phyloP scores from a whole-genome alignment of 2,797 vertebrate species.

The Vultur gryphus region DNA sequence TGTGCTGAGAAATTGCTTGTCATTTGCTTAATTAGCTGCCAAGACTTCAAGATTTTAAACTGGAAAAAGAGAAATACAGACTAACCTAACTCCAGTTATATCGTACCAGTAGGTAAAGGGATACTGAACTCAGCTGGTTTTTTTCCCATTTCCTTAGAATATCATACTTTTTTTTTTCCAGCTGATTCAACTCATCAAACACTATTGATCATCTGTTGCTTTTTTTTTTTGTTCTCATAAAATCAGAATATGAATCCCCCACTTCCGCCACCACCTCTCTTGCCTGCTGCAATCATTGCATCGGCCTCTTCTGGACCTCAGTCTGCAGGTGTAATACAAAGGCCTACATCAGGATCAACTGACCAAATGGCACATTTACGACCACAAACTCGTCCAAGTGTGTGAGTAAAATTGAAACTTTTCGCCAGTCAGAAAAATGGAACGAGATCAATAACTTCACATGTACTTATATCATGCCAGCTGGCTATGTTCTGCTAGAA shows the following conservation, averaged over 20 bases:
- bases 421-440: background rate
- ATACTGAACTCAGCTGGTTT: background rate
- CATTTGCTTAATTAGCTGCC: constrained; percentile 23
- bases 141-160: background rate
- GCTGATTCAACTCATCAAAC: background rate
- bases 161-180: background rate
- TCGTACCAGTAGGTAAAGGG: background rate
- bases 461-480: background rate
- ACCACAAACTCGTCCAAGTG: constrained; percentile 87
- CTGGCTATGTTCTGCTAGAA: background rate
- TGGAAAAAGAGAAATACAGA: background rate
- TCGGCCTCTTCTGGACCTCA: constrained; percentile 72
- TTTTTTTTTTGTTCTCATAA: background rate
- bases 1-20: constrained; percentile 1
- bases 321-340: constrained; percentile 78
- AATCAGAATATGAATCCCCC: constrained; percentile 90
- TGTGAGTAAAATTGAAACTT: constrained; percentile 81
- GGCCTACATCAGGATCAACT: constrained; percentile 77
- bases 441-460: background rate
- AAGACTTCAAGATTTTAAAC: background rate
- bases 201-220: constrained; percentile 29
- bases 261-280: constrained; percentile 89
- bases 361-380: constrained; percentile 85
- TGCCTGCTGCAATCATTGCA: constrained; percentile 78
- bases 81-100: background rate